phyloP scores from a whole-genome alignment of 2,113 vertebrate genomes.

The Cavia porcellus region DNA sequence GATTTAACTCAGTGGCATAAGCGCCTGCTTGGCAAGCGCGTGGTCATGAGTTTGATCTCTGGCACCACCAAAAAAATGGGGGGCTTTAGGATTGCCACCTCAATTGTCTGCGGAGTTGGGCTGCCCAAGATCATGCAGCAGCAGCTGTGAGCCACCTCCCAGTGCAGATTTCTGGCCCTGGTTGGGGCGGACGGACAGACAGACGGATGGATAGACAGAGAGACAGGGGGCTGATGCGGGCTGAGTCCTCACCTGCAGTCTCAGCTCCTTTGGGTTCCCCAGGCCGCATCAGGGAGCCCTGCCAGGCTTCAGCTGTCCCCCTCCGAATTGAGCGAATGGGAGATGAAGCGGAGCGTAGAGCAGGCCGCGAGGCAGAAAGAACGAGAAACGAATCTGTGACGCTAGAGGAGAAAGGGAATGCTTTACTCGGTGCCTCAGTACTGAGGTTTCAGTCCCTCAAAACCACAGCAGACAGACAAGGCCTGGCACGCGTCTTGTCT shows the following conservation, averaged over 20 bases:
- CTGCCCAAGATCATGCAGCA: background rate
- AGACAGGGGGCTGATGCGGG: fast-evolving
- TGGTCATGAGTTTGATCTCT: too few relatives aligned
- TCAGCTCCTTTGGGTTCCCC: background rate
- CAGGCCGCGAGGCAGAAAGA: too few relatives aligned
- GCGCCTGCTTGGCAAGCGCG: too few relatives aligned
- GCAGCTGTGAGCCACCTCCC: background rate
- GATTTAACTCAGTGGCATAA: too few relatives aligned
- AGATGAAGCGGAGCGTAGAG: background rate
- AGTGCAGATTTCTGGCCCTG: background rate
- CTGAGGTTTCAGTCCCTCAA: too few relatives aligned
- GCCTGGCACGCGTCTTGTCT: too few relatives aligned
- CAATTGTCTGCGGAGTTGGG: background rate
- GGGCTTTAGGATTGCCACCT: background rate
- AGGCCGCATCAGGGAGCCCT: background rate
- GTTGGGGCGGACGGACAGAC: background rate
- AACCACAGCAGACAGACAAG: too few relatives aligned
- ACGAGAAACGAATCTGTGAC: background rate
- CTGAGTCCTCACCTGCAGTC: fast-evolving
- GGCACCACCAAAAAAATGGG: background rate
- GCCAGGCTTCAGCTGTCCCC: background rate
- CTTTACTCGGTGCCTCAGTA: background rate
- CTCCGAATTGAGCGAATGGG: background rate
- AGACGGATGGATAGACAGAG: background rate
- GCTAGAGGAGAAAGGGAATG: background rate